Conservation (phyloP, 1,140 invertebrate species). For the Polypedilum pembai region DNA sequence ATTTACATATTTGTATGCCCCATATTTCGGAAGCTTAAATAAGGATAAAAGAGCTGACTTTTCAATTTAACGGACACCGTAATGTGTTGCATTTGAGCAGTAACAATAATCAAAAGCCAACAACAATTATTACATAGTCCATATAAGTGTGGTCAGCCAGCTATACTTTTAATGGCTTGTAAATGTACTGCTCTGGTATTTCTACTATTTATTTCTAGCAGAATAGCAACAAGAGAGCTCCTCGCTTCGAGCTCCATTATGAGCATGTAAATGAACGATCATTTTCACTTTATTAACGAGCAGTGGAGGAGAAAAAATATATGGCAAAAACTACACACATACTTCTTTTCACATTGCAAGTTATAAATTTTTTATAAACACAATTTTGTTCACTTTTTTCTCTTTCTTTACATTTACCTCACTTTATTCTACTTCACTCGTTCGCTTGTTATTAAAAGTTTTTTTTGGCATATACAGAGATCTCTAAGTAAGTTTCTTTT, state of each 20-base stretch:
- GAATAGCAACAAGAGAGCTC: background rate
- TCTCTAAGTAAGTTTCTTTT: background rate
- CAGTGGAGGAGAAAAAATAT: background rate
- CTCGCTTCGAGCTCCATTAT: conserved; percentile 1
- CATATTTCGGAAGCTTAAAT: too few species aligned
- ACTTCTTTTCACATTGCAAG: background rate
- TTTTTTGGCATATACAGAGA: conserved; percentile 12
- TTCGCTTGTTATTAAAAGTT: conserved; percentile 1
- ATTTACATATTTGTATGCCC: background rate
- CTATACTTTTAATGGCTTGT: background rate
- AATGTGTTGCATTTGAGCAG: too few species aligned
- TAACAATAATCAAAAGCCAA: background rate
- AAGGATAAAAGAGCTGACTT: too few species aligned
- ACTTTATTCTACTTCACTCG: background rate
- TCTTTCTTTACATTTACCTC: background rate
- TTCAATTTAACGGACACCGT: too few species aligned
- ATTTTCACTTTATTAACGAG: conserved; percentile 18
- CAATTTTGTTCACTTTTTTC: background rate
- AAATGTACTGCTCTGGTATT: conserved; percentile 17
- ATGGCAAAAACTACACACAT: background rate
- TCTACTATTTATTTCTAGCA: conserved; percentile 3
- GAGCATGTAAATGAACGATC: conserved; percentile 10
- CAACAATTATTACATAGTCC: background rate
- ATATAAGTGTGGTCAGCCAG: background rate
- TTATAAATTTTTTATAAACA: conserved; percentile 3